Evolutionary conservation across 2,888 invertebrate species (phyloP).

Genomic region (Acrocyrtus sp.): DNA sequence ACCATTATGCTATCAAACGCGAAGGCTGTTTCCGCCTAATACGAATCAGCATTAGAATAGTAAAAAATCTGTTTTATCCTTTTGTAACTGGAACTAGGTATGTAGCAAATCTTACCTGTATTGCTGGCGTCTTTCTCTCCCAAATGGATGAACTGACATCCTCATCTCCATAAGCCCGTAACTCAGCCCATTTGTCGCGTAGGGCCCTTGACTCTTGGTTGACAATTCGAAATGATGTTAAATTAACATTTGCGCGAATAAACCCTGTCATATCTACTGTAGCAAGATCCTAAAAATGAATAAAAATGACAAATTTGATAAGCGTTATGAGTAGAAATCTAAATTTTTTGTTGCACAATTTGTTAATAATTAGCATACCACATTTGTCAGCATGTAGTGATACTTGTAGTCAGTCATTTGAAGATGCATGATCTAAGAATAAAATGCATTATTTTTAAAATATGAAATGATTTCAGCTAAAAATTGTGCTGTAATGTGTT

Average conservation of each 20-base stretch:
- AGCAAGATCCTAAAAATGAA: constrained; percentile 50
- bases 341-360: neutral
- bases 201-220: constrained; percentile 58
- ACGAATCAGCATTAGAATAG: neutral
- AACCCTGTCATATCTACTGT: constrained; percentile 59
- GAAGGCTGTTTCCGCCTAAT: constrained; percentile 57
- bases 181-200: constrained; percentile 59
- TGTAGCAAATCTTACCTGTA: constrained; percentile 52
- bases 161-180: constrained; percentile 61
- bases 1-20: constrained; percentile 62
- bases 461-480: neutral
- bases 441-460: neutral
- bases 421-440: constrained; percentile 47
- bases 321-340: neutral
- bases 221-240: constrained; percentile 60
- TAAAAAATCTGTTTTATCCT: neutral
- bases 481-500: neutral
- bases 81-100: neutral
- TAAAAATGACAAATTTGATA: too few species aligned
- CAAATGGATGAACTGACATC: constrained; percentile 54
- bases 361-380: constrained; percentile 68
- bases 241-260: constrained; percentile 57
- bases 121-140: constrained; percentile 55
- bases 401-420: constrained; percentile 89
- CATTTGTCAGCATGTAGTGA: constrained; percentile 83